Conservation (phyloP, 2,888 invertebrate genomes). For the Lagria hirta region DNA sequence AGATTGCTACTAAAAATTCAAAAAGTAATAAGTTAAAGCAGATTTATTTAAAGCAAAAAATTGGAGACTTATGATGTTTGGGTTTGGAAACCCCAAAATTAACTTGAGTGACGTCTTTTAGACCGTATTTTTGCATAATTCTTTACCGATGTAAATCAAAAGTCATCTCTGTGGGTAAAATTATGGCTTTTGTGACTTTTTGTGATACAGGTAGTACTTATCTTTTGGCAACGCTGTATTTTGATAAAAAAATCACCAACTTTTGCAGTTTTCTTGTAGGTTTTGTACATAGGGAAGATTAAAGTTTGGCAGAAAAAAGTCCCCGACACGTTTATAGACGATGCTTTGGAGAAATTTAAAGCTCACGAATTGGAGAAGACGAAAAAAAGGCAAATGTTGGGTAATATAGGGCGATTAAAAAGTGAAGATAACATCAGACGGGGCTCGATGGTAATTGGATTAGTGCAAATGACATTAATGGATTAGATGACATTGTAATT, state of each 20-base stretch:
- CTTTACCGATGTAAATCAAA: too few relatives aligned
- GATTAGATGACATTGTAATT: not conserved
- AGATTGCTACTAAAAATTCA: too few relatives aligned
- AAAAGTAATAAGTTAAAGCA: too few relatives aligned
- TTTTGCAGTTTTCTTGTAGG: constrained; percentile 56
- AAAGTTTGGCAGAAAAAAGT: constrained; percentile 84
- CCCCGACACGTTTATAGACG: constrained; percentile 86
- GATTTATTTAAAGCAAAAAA: too few relatives aligned
- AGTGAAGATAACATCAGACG: constrained; percentile 44
- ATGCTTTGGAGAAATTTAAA: constrained; percentile 81
- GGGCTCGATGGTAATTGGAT: constrained; percentile 51
- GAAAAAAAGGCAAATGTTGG: constrained; percentile 42
- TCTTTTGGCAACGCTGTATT: too few relatives aligned
- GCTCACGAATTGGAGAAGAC: constrained; percentile 73
- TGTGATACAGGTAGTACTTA: too few relatives aligned
- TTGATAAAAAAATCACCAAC: not conserved
- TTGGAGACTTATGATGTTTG: too few relatives aligned
- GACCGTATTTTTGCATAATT: too few relatives aligned
- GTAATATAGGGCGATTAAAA: constrained; percentile 42
- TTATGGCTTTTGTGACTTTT: too few relatives aligned
- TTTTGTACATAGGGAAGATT: constrained; percentile 89
- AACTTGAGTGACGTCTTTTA: too few relatives aligned
- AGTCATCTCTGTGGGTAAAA: too few relatives aligned
- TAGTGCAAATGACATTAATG: not conserved
- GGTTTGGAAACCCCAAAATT: too few relatives aligned